A percentile compares a stretch with the other conserved stretches of the same genome.
Evolutionary conservation across 1,140 invertebrate genomes (phyloP).

Genomic region (Formica exsecta): DNA sequence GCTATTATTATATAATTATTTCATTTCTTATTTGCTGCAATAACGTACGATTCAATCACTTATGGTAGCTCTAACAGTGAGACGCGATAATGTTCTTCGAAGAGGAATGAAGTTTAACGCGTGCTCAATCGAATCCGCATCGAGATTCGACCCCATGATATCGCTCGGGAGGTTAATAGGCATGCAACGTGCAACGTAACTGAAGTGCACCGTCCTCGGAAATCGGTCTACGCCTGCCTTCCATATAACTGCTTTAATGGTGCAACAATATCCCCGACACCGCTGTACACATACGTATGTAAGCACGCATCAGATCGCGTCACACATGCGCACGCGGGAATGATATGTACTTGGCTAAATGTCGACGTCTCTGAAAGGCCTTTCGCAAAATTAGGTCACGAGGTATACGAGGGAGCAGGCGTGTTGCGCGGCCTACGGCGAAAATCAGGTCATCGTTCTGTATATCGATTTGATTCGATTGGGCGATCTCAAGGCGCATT

Average conservation of each 20-base stretch:
- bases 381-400: conserved; percentile 56
- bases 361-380: conserved; percentile 54
- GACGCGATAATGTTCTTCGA: conserved; percentile 8
- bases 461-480: conserved; percentile 44
- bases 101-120: conserved; percentile 15
- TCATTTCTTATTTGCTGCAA: background rate
- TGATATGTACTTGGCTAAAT: conserved; percentile 57
- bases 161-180: conserved; percentile 39
- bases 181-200: conserved; percentile 30
- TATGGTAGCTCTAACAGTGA: background rate
- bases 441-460: conserved; percentile 52
- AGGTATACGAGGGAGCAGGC: conserved; percentile 12
- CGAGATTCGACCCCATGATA: conserved; percentile 43
- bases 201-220: conserved; percentile 44
- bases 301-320: background rate
- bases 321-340: conserved; percentile 15
- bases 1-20: background rate
- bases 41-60: background rate
- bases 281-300: background rate
- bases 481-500: background rate
- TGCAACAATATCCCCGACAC: conserved; percentile 25
- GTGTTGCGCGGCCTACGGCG: conserved; percentile 20
- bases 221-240: conserved; percentile 41
- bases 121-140: conserved; percentile 30
- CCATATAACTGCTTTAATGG: conserved; percentile 43